These are phyloP conservation scores for Brienomyrus brachyistius DNA, from an alignment of 2,113 vertebrate genomes.

Conservation along the genomic window DNA sequence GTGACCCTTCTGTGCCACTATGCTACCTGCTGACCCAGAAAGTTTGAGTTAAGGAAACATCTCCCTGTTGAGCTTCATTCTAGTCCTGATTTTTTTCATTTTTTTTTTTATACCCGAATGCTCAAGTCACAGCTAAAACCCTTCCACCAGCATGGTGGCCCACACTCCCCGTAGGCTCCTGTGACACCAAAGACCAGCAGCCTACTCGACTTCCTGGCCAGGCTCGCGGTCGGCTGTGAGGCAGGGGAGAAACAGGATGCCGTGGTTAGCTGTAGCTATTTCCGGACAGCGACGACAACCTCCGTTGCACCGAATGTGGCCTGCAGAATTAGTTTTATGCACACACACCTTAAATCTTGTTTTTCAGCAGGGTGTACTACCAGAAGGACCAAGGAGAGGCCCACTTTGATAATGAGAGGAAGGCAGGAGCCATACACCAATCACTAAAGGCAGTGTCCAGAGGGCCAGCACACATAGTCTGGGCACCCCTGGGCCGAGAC, in stretches of 20 bases:
- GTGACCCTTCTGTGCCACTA: neutral
- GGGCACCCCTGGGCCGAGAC: neutral
- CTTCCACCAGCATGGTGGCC: neutral
- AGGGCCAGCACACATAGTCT: neutral
- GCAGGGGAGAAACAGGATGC: neutral
- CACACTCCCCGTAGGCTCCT: neutral
- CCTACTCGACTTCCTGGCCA: neutral
- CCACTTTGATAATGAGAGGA: neutral
- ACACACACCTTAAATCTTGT: slow-evolving; percentile 1
- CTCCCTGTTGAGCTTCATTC: neutral
- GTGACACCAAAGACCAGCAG: neutral
- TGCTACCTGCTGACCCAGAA: neutral
- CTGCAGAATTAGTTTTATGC: neutral
- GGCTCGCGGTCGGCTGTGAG: neutral
- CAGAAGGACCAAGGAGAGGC: neutral
- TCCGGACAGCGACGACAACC: neutral
- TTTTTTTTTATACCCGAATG: neutral
- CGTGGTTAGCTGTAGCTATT: neutral
- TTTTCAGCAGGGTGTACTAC: neutral
- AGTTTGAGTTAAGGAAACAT: neutral
- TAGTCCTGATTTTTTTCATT: neutral
- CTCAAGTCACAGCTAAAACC: neutral
- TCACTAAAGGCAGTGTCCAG: neutral
- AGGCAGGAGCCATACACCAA: neutral
- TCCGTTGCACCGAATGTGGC: too few relatives aligned